Percentiles rank a stretch among this genome's conserved stretches.
Conservation (phyloP, 2,888 invertebrate species). For the Epiblema foenella region DNA sequence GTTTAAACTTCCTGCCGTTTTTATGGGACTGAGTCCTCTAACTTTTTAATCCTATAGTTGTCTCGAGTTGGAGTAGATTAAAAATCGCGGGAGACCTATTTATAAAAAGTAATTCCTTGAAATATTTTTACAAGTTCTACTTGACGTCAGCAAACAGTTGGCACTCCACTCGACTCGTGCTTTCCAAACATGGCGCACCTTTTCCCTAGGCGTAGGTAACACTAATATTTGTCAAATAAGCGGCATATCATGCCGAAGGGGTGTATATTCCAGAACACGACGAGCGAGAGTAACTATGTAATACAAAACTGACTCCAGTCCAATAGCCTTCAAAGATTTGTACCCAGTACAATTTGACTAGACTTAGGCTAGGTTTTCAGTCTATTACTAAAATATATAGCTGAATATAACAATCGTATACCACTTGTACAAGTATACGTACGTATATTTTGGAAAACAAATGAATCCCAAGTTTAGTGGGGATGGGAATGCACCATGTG, state of each 20-base stretch:
- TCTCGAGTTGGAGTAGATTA: conserved; percentile 10
- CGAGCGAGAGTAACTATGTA: background rate
- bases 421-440: too few species aligned
- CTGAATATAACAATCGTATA: too few species aligned
- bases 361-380: too few species aligned
- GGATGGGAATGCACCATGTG: too few species aligned
- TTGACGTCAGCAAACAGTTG: background rate
- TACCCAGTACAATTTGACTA: too few species aligned
- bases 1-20: conserved; percentile 30
- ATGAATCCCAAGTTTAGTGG: too few species aligned
- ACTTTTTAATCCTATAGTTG: conserved; percentile 8
- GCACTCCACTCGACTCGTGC: background rate
- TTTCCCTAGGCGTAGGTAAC: background rate
- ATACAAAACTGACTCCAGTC: background rate
- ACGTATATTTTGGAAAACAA: too few species aligned
- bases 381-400: too few species aligned
- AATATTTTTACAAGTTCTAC: background rate
- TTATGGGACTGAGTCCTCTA: conserved; percentile 19
- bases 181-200: background rate
- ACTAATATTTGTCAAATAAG: conserved; percentile 1
- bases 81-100: background rate
- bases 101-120: background rate
- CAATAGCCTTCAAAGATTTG: background rate
- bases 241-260: background rate
- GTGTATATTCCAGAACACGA: background rate